Conservation (phyloP, 2,888 invertebrate species). For the Lomographa bimaculata region DNA sequence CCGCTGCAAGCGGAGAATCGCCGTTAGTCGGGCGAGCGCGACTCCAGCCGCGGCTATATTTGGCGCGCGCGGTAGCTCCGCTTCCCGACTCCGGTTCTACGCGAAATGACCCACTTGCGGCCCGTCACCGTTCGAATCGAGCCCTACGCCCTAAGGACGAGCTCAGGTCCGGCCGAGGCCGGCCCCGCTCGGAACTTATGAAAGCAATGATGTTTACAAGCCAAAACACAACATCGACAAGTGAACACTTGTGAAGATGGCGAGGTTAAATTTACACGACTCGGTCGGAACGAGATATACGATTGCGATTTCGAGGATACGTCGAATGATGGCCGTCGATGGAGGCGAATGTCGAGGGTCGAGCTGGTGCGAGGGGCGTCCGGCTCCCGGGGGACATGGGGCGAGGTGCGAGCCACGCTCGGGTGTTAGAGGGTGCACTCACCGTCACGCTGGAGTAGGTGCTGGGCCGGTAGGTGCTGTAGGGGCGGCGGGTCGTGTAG, state of each 20-base stretch:
- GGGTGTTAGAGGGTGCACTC: constrained; percentile 61
- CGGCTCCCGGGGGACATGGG: constrained; percentile 76
- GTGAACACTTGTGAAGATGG: constrained; percentile 50
- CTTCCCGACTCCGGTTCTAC: constrained; percentile 66
- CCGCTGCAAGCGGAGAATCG: constrained; percentile 87
- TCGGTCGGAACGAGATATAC: constrained; percentile 37
- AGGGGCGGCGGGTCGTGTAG: constrained; percentile 93
- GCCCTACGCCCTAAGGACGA: constrained; percentile 33
- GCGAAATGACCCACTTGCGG: constrained; percentile 74
- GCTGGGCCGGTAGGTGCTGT: constrained; percentile 90
- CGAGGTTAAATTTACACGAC: constrained; percentile 37
- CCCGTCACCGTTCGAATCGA: constrained; percentile 43
- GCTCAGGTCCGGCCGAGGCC: constrained; percentile 29
- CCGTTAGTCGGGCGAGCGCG: constrained; percentile 77
- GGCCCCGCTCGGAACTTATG: constrained; percentile 44
- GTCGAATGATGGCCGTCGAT: constrained; percentile 42
- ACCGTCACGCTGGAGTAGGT: constrained; percentile 90
- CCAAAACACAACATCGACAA: constrained; percentile 46
- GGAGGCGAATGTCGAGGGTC: constrained; percentile 58
- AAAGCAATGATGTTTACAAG: constrained; percentile 74
- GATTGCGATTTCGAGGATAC: constrained; percentile 22
- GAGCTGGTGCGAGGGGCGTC: constrained; percentile 76
- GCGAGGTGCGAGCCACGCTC: constrained; percentile 67
- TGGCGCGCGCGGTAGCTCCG: constrained; percentile 80
- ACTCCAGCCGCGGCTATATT: constrained; percentile 83